Conservation (phyloP, 2,888 invertebrate genomes). For the Baccha elongata region DNA sequence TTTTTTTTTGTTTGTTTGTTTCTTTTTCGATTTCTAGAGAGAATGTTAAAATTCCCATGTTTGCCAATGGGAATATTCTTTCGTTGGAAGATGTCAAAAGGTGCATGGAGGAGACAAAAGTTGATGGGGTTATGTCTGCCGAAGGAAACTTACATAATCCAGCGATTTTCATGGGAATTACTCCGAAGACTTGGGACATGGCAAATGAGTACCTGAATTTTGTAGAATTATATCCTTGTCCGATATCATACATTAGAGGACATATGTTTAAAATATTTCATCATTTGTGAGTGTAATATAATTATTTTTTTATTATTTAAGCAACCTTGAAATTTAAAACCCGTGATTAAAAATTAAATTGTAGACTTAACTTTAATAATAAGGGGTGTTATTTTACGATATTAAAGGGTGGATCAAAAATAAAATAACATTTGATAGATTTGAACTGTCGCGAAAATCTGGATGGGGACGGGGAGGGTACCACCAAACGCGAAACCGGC, state of each 20-base stretch:
- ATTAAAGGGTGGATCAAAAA: too few relatives aligned
- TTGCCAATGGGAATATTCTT: conserved; percentile 99
- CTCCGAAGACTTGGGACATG: conserved; percentile 94
- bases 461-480: too few relatives aligned
- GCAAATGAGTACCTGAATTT: conserved; percentile 93
- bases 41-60: conserved; percentile 94
- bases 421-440: too few relatives aligned
- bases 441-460: too few relatives aligned
- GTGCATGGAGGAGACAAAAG: conserved; percentile 93
- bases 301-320: too few relatives aligned
- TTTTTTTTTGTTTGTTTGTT: background rate
- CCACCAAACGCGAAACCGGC: too few relatives aligned
- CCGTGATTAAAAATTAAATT: too few relatives aligned
- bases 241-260: conserved; percentile 94
- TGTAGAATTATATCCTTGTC: conserved; percentile 92
- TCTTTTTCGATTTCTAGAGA: conserved; percentile 84
- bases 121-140: conserved; percentile 93
- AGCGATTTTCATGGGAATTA: conserved; percentile 90
- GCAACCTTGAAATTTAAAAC: too few relatives aligned
- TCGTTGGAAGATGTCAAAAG: conserved; percentile 92
- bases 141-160: conserved; percentile 99
- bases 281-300: conserved; percentile 92
- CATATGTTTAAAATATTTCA: conserved; percentile 98
- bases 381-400: too few relatives aligned
- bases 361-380: too few relatives aligned